Base-by-base conservation (phyloP, 1,140 invertebrate species). In the Latrodectus geometricus region DNA sequence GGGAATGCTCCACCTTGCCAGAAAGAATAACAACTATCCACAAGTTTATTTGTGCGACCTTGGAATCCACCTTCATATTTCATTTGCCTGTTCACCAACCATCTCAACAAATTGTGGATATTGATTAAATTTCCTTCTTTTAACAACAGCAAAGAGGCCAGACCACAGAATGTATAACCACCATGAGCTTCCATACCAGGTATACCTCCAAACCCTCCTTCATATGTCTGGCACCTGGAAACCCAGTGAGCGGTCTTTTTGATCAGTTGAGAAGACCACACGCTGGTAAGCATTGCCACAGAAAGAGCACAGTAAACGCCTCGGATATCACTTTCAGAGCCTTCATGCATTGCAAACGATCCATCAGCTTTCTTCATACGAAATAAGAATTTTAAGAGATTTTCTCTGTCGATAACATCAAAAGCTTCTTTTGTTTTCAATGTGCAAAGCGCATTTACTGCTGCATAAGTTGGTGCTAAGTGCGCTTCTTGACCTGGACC, bases 21-120 rank as follows among this genome's bases (percentile, higher is more conserved):
- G 92, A 99, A 99, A 5, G 97, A 98, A 91, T 99, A 99, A 92
- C 98, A 99, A 9, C 96, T 96, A 93, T 99, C 98, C 2, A 99
- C 98, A 79, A 99, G 91, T 93, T 99, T 99, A 91, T 99, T 99
- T 8, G 98, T 99, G 89, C 98, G 50, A 2, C 97, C 97, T 93
- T 90, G 88, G 81, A 93, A 93, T 21, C 92, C 92, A 21, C 92
- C 92, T 89, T 93, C 92, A 86, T 89, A 91, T n/a, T 77, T 75
- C 89, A 91, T 91, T 88, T 93, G 92, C 21, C 90, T 88, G 86
- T 90, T 90, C 9, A 89, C 89, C 23, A 90, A 88, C 92, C 92
- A 93, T 23, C 89, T 87, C 95, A 90, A 98, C 90, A 35, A 99
- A 91, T 15, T 92, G 90, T 95, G 93, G 65, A 95, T 91, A 92